Evolutionary conservation across 92 coral and sea anemone genomes (phyloP), one percentile per base, ranked within the genome.

Genomic region (Zoanthus gigantus): DNA sequence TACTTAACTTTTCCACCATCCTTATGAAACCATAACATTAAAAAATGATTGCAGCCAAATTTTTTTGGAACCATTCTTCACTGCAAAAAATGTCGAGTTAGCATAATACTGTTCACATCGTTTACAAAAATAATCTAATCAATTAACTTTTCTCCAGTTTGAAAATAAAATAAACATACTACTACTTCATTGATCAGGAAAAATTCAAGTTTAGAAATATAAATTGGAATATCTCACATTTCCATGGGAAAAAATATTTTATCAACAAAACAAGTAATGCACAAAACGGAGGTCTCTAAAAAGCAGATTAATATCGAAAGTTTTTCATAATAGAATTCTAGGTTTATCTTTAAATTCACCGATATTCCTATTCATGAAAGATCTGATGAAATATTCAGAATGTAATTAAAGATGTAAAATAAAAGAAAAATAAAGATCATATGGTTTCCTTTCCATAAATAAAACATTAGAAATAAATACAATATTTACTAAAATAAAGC

Each of bases 401-500:
- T 16, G 69, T 23, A 6, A 23, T 17, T 50, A 42, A 14, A 13
- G 45, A 46, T 47, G 16, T 74, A 5, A 16, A 74, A 45, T 74
- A 74, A n/a, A 47, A 16, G 28, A 74, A 16, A 47, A 53, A 37
- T 23, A 17, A 16, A 60, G 72, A 30, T 3, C 42, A 46, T 58
- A 42, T 79, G 72, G 46, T 54, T 57, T 32, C 82, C 31, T 53
- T 29, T 34, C 17, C 32, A 44, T 69, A 31, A 56, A 29, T 50
- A 12, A 29, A 78, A 29, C 58, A 23, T 78, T 23, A 1, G 31
- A 37, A 78, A 58, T 32, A 58, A 31, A 29, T 57, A 60, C 72
- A 79, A 57, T 79, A 79, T 79, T 79, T 61, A 79, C 83, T 28
- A 14, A 37, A 42, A 60, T 54, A 79, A n/a, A 31, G 83, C 83